Conservation (phyloP, 2,113 vertebrate species). For the Morone chrysops region DNA sequence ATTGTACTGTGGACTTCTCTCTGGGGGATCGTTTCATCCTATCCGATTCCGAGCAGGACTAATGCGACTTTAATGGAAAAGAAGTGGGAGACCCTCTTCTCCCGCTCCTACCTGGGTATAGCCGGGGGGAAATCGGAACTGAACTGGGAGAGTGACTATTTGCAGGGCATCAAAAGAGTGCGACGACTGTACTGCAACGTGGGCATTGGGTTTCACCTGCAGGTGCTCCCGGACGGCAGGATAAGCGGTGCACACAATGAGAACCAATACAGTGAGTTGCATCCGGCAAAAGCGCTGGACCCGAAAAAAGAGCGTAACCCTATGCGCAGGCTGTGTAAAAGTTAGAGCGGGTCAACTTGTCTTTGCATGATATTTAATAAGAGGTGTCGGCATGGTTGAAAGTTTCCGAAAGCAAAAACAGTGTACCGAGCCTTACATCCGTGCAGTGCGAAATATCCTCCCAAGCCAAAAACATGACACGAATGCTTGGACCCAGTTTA, state of each 20-base stretch:
- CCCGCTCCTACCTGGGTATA: constrained; percentile 91
- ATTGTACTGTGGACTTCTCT: constrained; percentile 88
- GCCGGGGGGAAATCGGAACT: constrained; percentile 88
- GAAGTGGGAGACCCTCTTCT: constrained; percentile 90
- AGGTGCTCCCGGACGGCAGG: constrained; percentile 93
- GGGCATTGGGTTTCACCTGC: constrained; percentile 99
- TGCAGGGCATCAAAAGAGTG: constrained; percentile 96
- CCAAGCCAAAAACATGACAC: constrained; percentile 78
- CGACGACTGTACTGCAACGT: constrained; percentile 98
- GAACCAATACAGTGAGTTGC: constrained; percentile 97
- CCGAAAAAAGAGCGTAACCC: constrained; percentile 65
- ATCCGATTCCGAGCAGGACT: constrained; percentile 87
- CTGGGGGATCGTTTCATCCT: constrained; percentile 86
- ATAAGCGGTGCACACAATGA: constrained; percentile 95
- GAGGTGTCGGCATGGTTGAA: constrained; percentile 70
- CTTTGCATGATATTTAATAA: constrained; percentile 78
- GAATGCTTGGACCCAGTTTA: constrained; percentile 84
- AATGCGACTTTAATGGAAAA: constrained; percentile 90
- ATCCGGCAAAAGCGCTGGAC: constrained; percentile 73
- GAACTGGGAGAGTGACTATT: constrained; percentile 96
- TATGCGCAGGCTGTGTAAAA: constrained; percentile 66
- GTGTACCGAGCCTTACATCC: constrained; percentile 75
- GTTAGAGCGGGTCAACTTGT: constrained; percentile 56
- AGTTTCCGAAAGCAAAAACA: constrained; percentile 79
- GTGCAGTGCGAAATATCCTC: constrained; percentile 75